Base-by-base conservation (phyloP, 2,888 invertebrate species). In the Idaea biselata region DNA sequence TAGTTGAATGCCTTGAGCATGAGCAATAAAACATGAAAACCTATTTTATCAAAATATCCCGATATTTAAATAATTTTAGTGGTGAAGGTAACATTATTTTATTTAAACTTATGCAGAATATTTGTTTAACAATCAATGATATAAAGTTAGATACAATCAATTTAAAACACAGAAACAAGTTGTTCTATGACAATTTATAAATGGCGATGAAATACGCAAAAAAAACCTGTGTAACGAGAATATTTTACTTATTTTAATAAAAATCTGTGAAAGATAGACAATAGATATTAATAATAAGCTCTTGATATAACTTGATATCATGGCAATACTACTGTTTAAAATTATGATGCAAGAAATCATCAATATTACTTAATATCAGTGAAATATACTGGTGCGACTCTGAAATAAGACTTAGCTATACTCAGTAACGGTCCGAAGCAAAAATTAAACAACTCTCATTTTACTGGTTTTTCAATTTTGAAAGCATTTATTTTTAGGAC, bases 231-330 rank as follows among this genome's bases (percentile, higher is more conserved):
- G 33, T 53, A 60, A 54, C 56, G 63, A 56, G 58, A 6, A 31
- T 33, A 60, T 55, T 55, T 53, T 59, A 55, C 25, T 59, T 61
- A 58, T 53, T 31, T 63, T 60, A 59, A 63, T 64, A 64, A 55
- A 33, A 67, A 64, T 61, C 60, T 60, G 31, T 60, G 63, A 63
- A 62, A 62, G 64, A 59, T 62, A 58, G 62, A 59, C n/a, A n/a
- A n/a, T n/a, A n/a, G n/a, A n/a, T n/a, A n/a, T n/a, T 57, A 60
- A 63, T 61, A 62, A 57, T 64, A 67, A 64, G 66, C 64, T 67
- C 64, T 64, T 60, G 18, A 63, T 58, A 59, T 16, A 66, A 63
- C 60, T 57, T 53, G 58, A 63, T 65, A 59, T 17, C 62, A 53
- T 33, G 63, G 61, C 62, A 57, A 63, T 64, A 58, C 53, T 65